Conservation (phyloP, 2,797 vertebrate species). For the Brachyalestes nurse region DNA sequence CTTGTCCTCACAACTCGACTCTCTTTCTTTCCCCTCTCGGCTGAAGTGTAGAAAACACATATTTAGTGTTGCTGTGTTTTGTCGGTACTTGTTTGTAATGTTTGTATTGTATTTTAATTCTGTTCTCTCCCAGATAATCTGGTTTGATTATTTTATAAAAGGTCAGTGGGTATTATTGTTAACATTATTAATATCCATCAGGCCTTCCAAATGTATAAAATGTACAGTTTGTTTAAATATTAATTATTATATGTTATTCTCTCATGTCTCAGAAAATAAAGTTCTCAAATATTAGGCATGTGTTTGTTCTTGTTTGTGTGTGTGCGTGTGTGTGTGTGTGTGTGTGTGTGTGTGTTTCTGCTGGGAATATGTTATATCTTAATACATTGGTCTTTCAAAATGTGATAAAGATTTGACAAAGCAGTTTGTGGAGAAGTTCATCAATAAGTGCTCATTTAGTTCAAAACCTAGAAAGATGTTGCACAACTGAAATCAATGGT, state of each 20-base stretch:
- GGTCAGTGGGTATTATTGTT: conserved; percentile 22
- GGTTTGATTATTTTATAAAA: conserved; percentile 44
- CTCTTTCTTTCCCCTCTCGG: conserved; percentile 52
- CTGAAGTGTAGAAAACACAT: conserved; percentile 72
- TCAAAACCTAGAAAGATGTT: neutral
- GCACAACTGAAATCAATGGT: neutral
- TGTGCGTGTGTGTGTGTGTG: too few relatives aligned
- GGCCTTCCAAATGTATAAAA: conserved; percentile 79
- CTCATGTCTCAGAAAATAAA: conserved; percentile 78
- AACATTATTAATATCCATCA: conserved; percentile 19
- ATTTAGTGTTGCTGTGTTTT: conserved; percentile 80
- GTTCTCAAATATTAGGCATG: conserved; percentile 59
- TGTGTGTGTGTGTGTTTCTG: too few relatives aligned
- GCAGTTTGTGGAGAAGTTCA: too few relatives aligned
- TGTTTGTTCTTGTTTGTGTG: neutral
- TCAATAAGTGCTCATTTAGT: neutral
- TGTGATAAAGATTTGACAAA: too few relatives aligned
- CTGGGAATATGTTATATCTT: too few relatives aligned
- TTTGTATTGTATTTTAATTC: conserved; percentile 66
- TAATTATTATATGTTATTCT: conserved; percentile 76
- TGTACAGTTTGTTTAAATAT: conserved; percentile 87
- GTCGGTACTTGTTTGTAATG: conserved; percentile 63
- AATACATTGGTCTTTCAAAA: too few relatives aligned
- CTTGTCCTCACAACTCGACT: conserved; percentile 22
- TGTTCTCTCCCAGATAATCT: conserved; percentile 47